A percentile compares a stretch with the other conserved stretches of the same genome.
Conservation (phyloP, 2,888 invertebrate genomes). For the Tanypteryx hageni region DNA sequence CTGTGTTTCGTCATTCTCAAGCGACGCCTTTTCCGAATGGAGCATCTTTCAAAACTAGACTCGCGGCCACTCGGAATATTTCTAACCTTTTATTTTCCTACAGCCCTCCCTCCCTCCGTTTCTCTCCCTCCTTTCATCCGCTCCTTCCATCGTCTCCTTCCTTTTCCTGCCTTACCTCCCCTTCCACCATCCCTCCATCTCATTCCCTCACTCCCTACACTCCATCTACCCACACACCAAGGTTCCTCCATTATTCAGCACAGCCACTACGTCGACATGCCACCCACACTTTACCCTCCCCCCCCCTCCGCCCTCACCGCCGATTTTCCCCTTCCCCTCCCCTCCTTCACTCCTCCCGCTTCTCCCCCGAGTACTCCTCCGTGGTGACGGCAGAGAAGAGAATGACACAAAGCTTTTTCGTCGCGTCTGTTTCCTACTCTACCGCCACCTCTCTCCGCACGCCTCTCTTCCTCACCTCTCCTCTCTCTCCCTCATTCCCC, state of each 20-base stretch:
- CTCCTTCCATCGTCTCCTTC: background rate
- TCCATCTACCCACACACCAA: background rate
- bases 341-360: conserved; percentile 16
- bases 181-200: background rate
- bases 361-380: background rate
- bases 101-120: no score
- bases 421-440: background rate
- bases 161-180: background rate
- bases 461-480: background rate
- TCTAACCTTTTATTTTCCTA: no score
- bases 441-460: background rate
- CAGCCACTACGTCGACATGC: background rate
- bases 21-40: no score
- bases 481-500: background rate
- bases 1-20: no score
- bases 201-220: background rate
- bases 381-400: background rate
- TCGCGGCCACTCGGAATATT: no score
- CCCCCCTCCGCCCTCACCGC: conserved; percentile 71
- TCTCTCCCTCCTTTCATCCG: no score
- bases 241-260: conserved; percentile 41
- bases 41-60: no score
- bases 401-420: conserved; percentile 39
- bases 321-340: conserved; percentile 61
- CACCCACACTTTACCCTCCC: background rate